phyloP scores from a whole-genome alignment of 2,113 vertebrate genomes.

The Anser brachyrhynchus region DNA sequence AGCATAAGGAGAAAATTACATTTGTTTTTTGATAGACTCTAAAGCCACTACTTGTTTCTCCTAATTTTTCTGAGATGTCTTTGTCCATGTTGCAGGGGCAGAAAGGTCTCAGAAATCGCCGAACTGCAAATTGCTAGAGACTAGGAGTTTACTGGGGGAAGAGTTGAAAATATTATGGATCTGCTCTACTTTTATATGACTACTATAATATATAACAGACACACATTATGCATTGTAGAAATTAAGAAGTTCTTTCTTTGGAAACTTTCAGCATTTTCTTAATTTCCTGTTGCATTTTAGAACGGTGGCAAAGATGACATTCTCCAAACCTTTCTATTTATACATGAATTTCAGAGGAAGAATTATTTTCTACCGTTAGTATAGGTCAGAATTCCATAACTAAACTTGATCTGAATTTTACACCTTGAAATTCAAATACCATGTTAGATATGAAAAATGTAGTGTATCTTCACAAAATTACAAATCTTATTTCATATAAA shows the following conservation, averaged over 20 bases:
- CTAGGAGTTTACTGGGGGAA: not conserved
- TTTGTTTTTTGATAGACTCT: conserved; percentile 1
- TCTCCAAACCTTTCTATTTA: not conserved
- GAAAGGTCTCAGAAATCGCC: not conserved
- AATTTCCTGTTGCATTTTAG: not conserved
- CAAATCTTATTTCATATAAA: not conserved
- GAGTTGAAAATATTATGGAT: not conserved
- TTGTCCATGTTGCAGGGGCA: not conserved
- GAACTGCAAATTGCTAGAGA: conserved; percentile 16
- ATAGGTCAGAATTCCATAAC: not conserved
- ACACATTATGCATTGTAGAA: not conserved
- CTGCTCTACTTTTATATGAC: not conserved
- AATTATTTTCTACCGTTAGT: not conserved
- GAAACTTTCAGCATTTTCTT: not conserved
- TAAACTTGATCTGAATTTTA: not conserved
- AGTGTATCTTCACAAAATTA: not conserved
- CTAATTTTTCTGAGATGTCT: not conserved
- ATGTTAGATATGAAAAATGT: not conserved
- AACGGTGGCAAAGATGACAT: not conserved
- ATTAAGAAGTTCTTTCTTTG: not conserved
- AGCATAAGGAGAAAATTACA: not conserved
- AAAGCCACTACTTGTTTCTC: not conserved
- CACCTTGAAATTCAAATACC: not conserved
- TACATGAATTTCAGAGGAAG: not conserved
- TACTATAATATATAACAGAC: not conserved